phyloP scores from a whole-genome alignment of 2,113 vertebrate species.

The Tricholaema leucomelas region DNA sequence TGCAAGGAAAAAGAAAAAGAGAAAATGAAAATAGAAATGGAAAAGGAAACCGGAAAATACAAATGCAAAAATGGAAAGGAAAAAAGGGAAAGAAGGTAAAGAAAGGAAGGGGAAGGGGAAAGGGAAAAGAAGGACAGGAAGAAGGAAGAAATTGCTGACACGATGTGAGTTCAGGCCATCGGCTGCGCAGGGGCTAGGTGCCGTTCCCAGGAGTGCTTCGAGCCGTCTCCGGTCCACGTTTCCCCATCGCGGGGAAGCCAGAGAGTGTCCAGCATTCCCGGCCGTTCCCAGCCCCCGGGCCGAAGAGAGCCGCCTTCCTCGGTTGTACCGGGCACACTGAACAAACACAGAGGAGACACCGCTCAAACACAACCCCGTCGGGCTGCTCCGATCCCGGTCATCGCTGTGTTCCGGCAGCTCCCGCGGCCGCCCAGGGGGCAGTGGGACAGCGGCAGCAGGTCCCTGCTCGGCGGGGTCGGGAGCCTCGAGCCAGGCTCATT shows the following conservation, averaged over 20 bases:
- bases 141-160: not conserved
- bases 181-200: not conserved
- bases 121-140: not conserved
- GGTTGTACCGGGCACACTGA: not conserved
- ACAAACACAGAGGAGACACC: not conserved
- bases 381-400: not conserved
- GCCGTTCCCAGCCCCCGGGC: not conserved
- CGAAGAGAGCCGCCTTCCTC: not conserved
- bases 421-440: not conserved
- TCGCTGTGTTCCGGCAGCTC: not conserved
- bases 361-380: not conserved
- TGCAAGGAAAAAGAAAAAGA: not conserved
- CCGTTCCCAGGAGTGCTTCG: not conserved
- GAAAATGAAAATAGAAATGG: not conserved
- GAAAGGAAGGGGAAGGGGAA: not conserved
- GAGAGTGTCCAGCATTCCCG: not conserved
- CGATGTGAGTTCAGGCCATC: not conserved
- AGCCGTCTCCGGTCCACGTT: not conserved
- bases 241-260: not conserved
- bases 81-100: not conserved
- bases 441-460: rapidly evolving
- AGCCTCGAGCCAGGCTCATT: not conserved
- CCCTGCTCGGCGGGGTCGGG: not conserved
- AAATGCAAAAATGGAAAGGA: not conserved
- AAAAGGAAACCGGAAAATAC: not conserved